Evolutionary conservation across 2,113 vertebrate species (phyloP), one percentile per base, ranked within the genome.

Genomic region (Nestor notabilis): DNA sequence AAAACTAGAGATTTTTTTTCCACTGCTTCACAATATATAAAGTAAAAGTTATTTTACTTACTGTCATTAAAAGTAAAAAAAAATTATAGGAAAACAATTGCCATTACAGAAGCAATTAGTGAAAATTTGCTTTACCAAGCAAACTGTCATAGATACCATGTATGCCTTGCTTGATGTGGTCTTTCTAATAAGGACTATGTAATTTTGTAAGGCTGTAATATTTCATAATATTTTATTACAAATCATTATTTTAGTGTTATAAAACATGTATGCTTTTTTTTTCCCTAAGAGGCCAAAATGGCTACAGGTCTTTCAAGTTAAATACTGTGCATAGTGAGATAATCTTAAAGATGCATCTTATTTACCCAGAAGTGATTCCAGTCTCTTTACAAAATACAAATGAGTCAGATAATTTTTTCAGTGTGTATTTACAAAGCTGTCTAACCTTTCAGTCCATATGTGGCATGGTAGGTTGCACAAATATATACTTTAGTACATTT

Each of bases 191-290:
- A 89, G 70, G 69, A 84, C 70, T 84, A 5, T 76, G n/a, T 91
- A 24, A 56, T 76, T 93, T 79, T 95, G 68, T 46, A 83, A 84
- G 61, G 44, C 89, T 87, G 69, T 11, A 86, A 41, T 84, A 35
- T 82, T 95, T 92, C 71, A 56, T 78, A 84, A 79, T 87, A 76
- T 93, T 86, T 89, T 83, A 78, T 76, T 95, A 91, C 65, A 87
- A 78, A 82, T 93, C 52, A 79, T 93, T 95, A 92, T 97, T 97
- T 91, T 87, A 76, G 61, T 76, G 66, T 89, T 95, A 96, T 97
- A 91, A 97, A 97, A 96, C 94, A 97, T 96, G 89, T 63, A 97
- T 95, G 74, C 27, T 92, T 44, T 93, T 95, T 97, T 97, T 95
- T 91, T 58, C 33, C 95, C 96, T 96, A 89, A 77, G 96, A 95